Base-by-base conservation (phyloP, 2,888 invertebrate genomes). In the Synergus itoensis region DNA sequence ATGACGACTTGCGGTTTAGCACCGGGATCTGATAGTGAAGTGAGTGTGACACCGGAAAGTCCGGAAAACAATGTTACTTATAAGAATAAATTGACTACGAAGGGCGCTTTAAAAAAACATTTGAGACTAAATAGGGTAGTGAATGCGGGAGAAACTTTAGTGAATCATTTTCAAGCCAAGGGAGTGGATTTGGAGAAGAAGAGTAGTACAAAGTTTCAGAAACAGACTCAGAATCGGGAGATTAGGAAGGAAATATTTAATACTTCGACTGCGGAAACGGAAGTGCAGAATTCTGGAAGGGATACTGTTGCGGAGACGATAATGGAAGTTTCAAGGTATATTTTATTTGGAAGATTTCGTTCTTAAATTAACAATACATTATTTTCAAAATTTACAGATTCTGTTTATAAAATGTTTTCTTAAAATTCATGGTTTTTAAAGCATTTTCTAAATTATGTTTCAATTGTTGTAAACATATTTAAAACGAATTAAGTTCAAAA, bases 281-380 rank as follows among this genome's bases (percentile, higher is more conserved):
- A 76, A 63, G n/a, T 60, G 14, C 36, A 60, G 18, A 81, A 60
- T 73, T 78, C 78, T 73, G 80, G 82, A 18, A 81, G 83, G 12
- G 90, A 91, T 79, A 89, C 90, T 4, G 89, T 90, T 28, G 87
- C 89, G 9, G 90, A 91, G 80, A 91, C 89, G 62, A 90, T 91
- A 84, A 90, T 90, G 89, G 89, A 91, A 76, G 90, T 91, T 14
- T 90, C 91, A 0, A 90, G 86, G 77, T 88, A 81, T 78, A 80
- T 84, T 57, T 9, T n/a, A 36, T 53, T 9, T n/a, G 4, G 88
- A 86, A 14, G 85, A 3, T 28, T 28, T 28, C 28, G 2, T 28
- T 28, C 28, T 28, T 28, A 28, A 28, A 53, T 53, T 53, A 53
- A 53, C n/a, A n/a, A n/a, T 53, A n/a, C n/a, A 9, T n/a, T 53